Evolutionary conservation across 2,888 invertebrate genomes (phyloP).

Genomic region (Xylophagus ater): DNA sequence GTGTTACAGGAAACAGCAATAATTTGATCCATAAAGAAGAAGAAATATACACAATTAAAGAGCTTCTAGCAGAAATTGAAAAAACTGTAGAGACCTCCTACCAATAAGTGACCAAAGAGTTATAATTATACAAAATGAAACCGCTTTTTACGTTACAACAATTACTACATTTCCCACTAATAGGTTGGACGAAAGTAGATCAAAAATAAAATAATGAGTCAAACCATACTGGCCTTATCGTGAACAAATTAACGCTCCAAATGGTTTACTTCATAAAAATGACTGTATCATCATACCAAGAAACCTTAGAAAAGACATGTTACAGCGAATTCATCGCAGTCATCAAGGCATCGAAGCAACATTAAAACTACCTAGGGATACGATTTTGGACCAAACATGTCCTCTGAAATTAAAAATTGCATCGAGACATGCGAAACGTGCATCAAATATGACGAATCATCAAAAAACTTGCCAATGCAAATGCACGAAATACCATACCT

Average conservation of each 20-base stretch:
- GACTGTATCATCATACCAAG: not conserved
- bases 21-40: too few relatives aligned
- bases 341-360: conserved; percentile 8
- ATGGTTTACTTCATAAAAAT: not conserved
- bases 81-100: too few relatives aligned
- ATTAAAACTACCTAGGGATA: conserved; percentile 7
- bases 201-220: not conserved
- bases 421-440: not conserved
- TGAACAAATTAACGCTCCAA: not conserved
- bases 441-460: not conserved
- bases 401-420: conserved; percentile 3
- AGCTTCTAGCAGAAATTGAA: too few relatives aligned
- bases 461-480: not conserved
- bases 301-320: conserved; percentile 1
- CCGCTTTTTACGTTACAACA: not conserved
- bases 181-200: conserved; percentile 3
- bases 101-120: too few relatives aligned
- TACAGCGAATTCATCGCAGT: conserved; percentile 3
- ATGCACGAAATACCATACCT: not conserved
- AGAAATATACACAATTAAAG: too few relatives aligned
- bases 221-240: not conserved
- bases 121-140: too few relatives aligned
- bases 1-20: too few relatives aligned
- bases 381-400: conserved; percentile 8
- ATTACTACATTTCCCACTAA: not conserved